Conservation (phyloP, 1,140 invertebrate genomes). For the Drosophila pachea region DNA sequence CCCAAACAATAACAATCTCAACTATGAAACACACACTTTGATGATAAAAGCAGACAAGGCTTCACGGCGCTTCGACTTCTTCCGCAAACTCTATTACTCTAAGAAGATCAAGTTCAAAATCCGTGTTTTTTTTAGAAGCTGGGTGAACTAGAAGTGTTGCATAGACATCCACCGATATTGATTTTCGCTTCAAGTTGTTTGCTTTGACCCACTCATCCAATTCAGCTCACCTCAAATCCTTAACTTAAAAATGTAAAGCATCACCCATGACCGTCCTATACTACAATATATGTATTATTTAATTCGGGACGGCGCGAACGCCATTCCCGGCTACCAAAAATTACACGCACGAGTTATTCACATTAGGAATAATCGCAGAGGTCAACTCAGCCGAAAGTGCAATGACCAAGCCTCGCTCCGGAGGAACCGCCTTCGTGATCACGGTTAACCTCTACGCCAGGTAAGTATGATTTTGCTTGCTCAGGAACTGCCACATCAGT, state of each 20-base stretch:
- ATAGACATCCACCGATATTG: slow-evolving; percentile 26
- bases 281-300: slow-evolving; percentile 3
- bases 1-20: slow-evolving; percentile 9
- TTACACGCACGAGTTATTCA: slow-evolving; percentile 79
- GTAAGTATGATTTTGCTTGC: slow-evolving; percentile 79
- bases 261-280: no score
- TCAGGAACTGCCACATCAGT: slow-evolving; percentile 15
- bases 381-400: slow-evolving; percentile 64
- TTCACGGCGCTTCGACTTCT: slow-evolving; percentile 34
- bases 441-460: slow-evolving; percentile 82
- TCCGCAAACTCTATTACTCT: slow-evolving; percentile 35
- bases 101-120: slow-evolving; percentile 71
- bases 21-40: background rate
- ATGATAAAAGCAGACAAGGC: slow-evolving; percentile 28
- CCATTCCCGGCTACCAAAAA: slow-evolving; percentile 78
- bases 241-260: no score
- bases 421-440: slow-evolving; percentile 84
- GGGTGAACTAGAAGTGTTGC: slow-evolving; percentile 33
- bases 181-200: slow-evolving; percentile 2
- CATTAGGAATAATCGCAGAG: slow-evolving; percentile 78
- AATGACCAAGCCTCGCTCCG: slow-evolving; percentile 81
- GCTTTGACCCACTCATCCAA: slow-evolving; percentile 59
- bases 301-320: slow-evolving; percentile 49
- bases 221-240: slow-evolving; percentile 26
- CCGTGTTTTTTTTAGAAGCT: slow-evolving; percentile 11